A percentile compares a stretch with the other conserved stretches of the same genome.
Evolutionary conservation across 2,113 vertebrate species (phyloP).

Genomic region (Xiphophorus maculatus): DNA sequence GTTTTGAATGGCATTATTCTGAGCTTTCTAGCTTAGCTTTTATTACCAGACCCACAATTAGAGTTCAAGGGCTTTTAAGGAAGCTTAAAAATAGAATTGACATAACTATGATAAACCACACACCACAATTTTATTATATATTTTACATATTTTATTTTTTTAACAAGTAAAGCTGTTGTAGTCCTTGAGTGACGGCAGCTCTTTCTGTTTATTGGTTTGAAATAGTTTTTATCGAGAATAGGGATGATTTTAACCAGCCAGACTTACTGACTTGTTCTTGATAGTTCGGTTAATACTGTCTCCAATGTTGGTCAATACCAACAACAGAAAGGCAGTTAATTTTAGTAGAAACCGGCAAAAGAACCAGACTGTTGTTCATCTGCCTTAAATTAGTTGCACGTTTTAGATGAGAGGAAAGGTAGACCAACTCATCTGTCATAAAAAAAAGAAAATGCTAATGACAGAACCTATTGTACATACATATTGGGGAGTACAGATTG

Average conservation of each 20-base stretch:
- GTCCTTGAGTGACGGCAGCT: background rate
- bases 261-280: too few species aligned
- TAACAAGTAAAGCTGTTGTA: background rate
- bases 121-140: background rate
- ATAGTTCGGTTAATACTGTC: too few species aligned
- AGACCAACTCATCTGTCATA: too few species aligned
- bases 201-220: background rate
- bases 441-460: too few species aligned
- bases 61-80: background rate
- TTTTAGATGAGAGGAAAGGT: too few species aligned
- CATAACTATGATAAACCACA: background rate
- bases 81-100: background rate
- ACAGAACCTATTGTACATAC: too few species aligned
- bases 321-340: too few species aligned
- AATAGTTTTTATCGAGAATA: background rate
- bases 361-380: too few species aligned
- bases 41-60: conserved; percentile 10
- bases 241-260: background rate
- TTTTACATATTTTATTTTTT: background rate
- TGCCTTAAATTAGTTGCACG: too few species aligned
- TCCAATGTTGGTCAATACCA: too few species aligned
- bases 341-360: too few species aligned
- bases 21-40: background rate
- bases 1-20: conserved; percentile 1
- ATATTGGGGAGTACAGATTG: too few species aligned